Percentiles rank a stretch among this genome's conserved stretches.
phyloP scores from a whole-genome alignment of 2,888 invertebrate genomes.

The Hyposoter dolosus region DNA sequence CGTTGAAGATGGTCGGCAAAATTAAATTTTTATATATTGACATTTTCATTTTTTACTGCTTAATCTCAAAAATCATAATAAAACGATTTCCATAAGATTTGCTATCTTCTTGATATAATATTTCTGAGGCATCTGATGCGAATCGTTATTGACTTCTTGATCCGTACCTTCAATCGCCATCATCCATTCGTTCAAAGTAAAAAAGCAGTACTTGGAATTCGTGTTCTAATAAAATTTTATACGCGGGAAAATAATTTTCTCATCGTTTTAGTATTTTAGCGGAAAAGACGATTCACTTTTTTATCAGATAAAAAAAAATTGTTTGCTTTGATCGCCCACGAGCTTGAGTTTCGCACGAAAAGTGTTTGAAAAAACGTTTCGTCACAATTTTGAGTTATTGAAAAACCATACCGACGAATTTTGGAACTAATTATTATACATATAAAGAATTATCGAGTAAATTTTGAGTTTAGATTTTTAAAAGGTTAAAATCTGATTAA shows the following conservation, averaged over 20 bases:
- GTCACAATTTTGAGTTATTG: not conserved
- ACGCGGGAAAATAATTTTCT: not conserved
- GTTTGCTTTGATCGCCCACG: slow-evolving; percentile 1
- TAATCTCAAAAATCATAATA: not conserved
- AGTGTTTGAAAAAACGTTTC: not conserved
- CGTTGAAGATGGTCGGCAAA: not conserved
- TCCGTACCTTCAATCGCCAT: not conserved
- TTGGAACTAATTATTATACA: not conserved
- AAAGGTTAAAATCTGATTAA: not conserved
- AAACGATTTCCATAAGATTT: not conserved
- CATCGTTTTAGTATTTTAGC: not conserved
- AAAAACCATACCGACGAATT: not conserved
- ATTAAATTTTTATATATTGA: not conserved
- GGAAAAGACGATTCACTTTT: not conserved
- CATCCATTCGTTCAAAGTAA: not conserved
- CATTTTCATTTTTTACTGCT: not conserved
- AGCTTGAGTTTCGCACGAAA: slow-evolving; percentile 8
- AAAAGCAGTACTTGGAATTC: not conserved
- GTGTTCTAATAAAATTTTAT: not conserved
- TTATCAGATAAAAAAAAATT: not conserved
- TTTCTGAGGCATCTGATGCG: not conserved
- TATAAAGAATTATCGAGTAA: not conserved
- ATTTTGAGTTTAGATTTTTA: not conserved
- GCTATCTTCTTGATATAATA: not conserved
- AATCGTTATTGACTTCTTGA: not conserved